Evolutionary conservation across 1,140 invertebrate species (phyloP).

Genomic region (Drosophila auraria): DNA sequence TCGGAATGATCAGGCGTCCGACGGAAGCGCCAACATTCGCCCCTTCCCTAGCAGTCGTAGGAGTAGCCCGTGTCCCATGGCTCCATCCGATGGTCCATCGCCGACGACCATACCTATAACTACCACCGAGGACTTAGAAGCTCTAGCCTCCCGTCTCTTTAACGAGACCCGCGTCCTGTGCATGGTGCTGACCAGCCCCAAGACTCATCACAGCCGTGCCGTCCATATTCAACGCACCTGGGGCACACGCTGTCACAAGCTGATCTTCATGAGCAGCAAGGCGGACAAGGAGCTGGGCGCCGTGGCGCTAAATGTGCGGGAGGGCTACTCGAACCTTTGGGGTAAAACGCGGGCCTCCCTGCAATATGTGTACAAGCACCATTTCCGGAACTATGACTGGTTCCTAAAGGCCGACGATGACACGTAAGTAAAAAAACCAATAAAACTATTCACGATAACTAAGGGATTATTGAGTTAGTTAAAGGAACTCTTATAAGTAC

Average conservation of each 20-base stretch:
- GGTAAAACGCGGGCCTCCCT: conserved; percentile 97
- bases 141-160: background rate
- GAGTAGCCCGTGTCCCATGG: background rate
- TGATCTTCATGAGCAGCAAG: conserved; percentile 94
- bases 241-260: conserved; percentile 96
- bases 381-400: conserved; percentile 94
- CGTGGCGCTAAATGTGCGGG: conserved; percentile 90
- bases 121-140: background rate
- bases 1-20: too few relatives aligned
- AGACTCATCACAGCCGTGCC: conserved; percentile 7
- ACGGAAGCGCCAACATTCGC: background rate
- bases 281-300: conserved; percentile 88
- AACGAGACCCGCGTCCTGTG: conserved; percentile 53
- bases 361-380: conserved; percentile 93
- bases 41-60: background rate
- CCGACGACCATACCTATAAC: background rate
- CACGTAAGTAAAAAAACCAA: conserved; percentile 93
- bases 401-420: conserved; percentile 98
- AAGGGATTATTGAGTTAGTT: too few relatives aligned
- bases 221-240: conserved; percentile 93
- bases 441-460: too few relatives aligned
- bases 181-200: conserved; percentile 44
- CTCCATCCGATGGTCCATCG: background rate
- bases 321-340: conserved; percentile 95
- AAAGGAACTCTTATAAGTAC: too few relatives aligned